These are phyloP conservation scores for Folsomia manolachei DNA, from an alignment of 2,888 invertebrate species.

Conservation along the genomic window DNA sequence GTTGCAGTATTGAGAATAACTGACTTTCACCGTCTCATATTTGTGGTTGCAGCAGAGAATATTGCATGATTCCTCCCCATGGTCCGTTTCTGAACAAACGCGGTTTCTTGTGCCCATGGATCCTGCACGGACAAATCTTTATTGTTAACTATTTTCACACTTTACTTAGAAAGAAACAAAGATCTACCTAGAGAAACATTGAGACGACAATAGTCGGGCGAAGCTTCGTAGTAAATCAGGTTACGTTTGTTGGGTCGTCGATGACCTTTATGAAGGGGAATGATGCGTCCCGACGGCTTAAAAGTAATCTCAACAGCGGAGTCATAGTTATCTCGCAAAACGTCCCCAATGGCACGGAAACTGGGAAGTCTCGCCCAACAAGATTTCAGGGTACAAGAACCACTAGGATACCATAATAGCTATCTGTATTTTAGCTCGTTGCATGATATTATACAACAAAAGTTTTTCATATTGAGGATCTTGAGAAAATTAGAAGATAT, in stretches of 20 bases:
- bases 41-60: conserved; percentile 83
- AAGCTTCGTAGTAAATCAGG: conserved; percentile 87
- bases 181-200: conserved; percentile 38
- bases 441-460: no score
- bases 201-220: conserved; percentile 78
- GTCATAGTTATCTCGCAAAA: conserved; percentile 79
- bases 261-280: conserved; percentile 74
- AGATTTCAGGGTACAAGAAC: conserved; percentile 83
- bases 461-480: no score
- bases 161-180: no score
- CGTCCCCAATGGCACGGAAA: conserved; percentile 77
- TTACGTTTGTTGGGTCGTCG: conserved; percentile 77
- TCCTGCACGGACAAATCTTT: conserved; percentile 56
- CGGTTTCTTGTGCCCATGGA: conserved; percentile 76
- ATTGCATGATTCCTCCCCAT: conserved; percentile 82
- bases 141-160: neutral
- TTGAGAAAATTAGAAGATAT: no score
- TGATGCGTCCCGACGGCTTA: conserved; percentile 80
- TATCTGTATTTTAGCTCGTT: no score
- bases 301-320: conserved; percentile 86
- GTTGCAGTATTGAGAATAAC: conserved; percentile 75
- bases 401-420: no score
- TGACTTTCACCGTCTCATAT: conserved; percentile 60
- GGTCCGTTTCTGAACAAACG: conserved; percentile 77
- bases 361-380: conserved; percentile 88